Conservation (phyloP, 2,113 vertebrate genomes). For the Myocastor coypus region DNA sequence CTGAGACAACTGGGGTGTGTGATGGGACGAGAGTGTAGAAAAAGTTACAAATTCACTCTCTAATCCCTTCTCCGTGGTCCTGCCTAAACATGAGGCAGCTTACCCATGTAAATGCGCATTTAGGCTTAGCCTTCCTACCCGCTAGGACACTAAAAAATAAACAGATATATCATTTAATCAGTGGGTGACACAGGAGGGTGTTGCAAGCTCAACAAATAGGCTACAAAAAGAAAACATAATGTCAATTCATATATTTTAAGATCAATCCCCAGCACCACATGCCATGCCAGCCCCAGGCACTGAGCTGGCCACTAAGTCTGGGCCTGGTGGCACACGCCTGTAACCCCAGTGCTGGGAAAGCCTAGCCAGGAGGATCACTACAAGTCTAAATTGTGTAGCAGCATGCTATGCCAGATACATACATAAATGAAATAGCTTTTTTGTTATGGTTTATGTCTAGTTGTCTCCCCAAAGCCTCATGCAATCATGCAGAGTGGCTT, state of each 20-base stretch:
- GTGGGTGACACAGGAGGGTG: not conserved
- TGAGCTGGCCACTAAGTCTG: no score
- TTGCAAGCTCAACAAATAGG: not conserved
- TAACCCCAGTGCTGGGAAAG: no score
- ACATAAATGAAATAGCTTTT: no score
- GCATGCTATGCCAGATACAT: no score
- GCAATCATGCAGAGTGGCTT: no score
- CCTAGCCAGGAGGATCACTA: no score
- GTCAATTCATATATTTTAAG: not conserved
- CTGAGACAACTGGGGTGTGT: not conserved
- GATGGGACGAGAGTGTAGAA: not conserved
- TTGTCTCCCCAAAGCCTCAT: no score
- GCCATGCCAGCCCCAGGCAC: no score
- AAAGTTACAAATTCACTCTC: not conserved
- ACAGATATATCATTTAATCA: not conserved
- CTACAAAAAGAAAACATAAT: not conserved
- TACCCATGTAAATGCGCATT: not conserved
- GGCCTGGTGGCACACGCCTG: no score
- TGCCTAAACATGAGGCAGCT: not conserved
- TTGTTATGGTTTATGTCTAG: no score
- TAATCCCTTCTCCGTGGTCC: not conserved
- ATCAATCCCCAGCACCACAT: not conserved
- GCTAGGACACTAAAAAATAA: slow-evolving; percentile 24
- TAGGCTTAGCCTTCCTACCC: not conserved
- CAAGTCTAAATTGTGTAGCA: no score